Conservation (phyloP, 1,140 invertebrate genomes). For the Tetraneura akinire region DNA sequence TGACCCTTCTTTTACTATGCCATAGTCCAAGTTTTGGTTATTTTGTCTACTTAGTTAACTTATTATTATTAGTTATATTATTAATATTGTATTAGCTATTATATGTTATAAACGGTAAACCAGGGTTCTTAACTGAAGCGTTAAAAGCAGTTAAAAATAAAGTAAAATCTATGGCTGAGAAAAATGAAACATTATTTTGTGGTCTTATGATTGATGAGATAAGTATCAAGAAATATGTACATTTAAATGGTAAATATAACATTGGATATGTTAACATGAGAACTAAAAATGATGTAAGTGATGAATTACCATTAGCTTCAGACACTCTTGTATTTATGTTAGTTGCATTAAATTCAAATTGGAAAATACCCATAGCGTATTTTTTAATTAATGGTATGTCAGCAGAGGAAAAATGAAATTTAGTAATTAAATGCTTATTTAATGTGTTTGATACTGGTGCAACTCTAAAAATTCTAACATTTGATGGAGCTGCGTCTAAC, state of each 20-base stretch:
- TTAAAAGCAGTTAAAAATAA: not conserved
- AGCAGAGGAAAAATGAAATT: not conserved
- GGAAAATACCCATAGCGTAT: not conserved
- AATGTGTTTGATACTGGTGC: not conserved
- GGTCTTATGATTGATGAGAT: not conserved
- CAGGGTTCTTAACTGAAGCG: not conserved
- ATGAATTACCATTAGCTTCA: not conserved
- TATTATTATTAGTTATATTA: no score
- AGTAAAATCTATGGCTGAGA: not conserved
- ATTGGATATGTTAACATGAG: not conserved
- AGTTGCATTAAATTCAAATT: not conserved
- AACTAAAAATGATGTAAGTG: not conserved
- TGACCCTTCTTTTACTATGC: no score
- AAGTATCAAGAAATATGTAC: not conserved
- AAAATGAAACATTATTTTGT: not conserved
- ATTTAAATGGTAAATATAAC: not conserved
- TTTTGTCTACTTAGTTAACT: no score
- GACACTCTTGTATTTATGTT: not conserved
- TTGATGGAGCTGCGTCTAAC: not conserved
- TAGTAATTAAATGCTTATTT: not conserved
- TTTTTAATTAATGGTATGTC: not conserved
- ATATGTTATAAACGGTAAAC: not conserved
- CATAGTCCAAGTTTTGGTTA: no score
- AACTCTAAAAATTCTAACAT: not conserved
- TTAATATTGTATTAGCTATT: no score